phyloP scores from a whole-genome alignment of 2,888 invertebrate species.

The Margaritifera margaritifera region DNA sequence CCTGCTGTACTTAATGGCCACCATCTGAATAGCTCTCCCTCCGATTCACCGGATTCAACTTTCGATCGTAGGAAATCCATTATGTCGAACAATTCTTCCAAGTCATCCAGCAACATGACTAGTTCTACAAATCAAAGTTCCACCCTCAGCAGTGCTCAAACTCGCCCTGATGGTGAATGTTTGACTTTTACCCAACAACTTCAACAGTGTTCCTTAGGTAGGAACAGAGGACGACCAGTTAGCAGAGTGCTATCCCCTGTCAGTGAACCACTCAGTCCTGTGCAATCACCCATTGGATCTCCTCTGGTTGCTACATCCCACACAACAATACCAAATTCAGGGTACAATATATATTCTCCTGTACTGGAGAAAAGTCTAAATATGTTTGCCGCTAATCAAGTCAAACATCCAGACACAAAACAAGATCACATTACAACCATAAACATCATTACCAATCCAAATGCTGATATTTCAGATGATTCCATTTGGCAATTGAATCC shows the following conservation, averaged over 20 bases:
- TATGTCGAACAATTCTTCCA: conserved; percentile 76
- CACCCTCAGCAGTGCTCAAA: conserved; percentile 36
- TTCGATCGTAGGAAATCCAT: conserved; percentile 73
- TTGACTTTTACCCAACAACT: conserved; percentile 94
- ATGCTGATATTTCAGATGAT: conserved; percentile 64
- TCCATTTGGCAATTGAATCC: conserved; percentile 68
- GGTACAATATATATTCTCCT: conserved; percentile 28
- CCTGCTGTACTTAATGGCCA: conserved; percentile 43
- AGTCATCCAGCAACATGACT: conserved; percentile 83
- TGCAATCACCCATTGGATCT: conserved; percentile 87
- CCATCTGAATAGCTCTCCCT: conserved; percentile 54
- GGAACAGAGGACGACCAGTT: conserved; percentile 80
- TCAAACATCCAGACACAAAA: conserved; percentile 51
- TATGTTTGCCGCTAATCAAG: conserved; percentile 45
- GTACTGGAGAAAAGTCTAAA: conserved; percentile 46
- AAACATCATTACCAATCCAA: conserved; percentile 66
- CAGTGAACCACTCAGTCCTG: conserved; percentile 82
- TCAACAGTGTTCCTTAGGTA: conserved; percentile 82
- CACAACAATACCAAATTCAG: conserved; percentile 2
- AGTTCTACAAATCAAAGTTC: conserved; percentile 75
- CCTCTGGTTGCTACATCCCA: conserved; percentile 74
- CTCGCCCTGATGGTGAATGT: conserved; percentile 52
- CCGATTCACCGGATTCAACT: conserved; percentile 72
- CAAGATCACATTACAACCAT: conserved; percentile 59
- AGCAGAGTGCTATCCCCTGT: conserved; percentile 77